phyloP scores from a whole-genome alignment of 2,888 invertebrate species.

The Rhagophthalmus giganteus region DNA sequence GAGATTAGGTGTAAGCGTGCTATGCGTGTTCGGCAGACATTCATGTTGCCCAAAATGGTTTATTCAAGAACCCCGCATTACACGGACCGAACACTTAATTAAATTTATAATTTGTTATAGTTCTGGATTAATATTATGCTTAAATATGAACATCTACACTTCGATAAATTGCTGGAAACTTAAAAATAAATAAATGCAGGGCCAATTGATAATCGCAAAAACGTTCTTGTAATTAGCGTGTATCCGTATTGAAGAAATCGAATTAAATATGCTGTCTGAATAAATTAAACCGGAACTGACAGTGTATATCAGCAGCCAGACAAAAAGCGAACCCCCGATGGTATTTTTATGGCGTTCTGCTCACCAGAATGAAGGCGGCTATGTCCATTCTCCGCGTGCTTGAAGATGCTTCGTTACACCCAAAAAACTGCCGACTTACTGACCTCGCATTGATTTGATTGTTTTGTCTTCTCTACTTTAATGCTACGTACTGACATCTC shows the following conservation, averaged over 20 bases:
- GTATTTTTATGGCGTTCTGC: conserved; percentile 54
- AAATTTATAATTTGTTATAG: too few relatives aligned
- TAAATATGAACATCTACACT: too few relatives aligned
- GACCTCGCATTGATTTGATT: conserved; percentile 32
- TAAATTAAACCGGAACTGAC: conserved; percentile 37
- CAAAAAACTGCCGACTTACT: conserved; percentile 26
- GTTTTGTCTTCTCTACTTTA: conserved; percentile 41
- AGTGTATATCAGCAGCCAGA: conserved; percentile 33
- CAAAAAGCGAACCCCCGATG: conserved; percentile 43
- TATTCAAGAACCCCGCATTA: neutral
- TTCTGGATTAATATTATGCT: too few relatives aligned
- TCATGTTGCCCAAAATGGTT: conserved; percentile 6
- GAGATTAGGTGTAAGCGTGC: conserved; percentile 29
- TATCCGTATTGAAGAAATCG: conserved; percentile 6
- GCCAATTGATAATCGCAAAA: too few relatives aligned
- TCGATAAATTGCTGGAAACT: too few relatives aligned
- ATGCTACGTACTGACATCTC: conserved; percentile 37
- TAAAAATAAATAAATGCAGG: too few relatives aligned
- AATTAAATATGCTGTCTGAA: conserved; percentile 30
- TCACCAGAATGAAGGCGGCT: conserved; percentile 51
- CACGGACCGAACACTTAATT: too few relatives aligned
- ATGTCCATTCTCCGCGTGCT: conserved; percentile 41
- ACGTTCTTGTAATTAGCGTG: conserved; percentile 14
- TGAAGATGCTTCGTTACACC: conserved; percentile 28
- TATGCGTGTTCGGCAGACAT: conserved; percentile 4